phyloP scores from a whole-genome alignment of 2,797 vertebrate genomes.

The Falco biarmicus region DNA sequence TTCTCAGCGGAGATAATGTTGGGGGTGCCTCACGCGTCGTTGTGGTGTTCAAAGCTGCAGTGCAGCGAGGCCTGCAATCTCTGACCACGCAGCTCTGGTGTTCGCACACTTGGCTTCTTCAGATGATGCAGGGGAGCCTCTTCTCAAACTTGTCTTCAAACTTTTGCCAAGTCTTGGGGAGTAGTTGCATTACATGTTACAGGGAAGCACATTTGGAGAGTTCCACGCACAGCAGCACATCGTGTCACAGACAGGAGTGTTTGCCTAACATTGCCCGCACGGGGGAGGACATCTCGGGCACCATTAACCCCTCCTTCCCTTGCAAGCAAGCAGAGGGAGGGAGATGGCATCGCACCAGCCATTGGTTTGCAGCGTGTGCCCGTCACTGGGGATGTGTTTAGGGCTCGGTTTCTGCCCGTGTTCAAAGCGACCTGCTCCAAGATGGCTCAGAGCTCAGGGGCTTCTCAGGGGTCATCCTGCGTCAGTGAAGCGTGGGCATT shows the following conservation, averaged over 20 bases:
- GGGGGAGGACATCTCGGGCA: not conserved
- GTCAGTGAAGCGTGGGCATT: not conserved
- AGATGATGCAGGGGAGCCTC: not conserved
- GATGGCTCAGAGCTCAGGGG: not conserved
- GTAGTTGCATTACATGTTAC: not conserved
- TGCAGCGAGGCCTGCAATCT: constrained; percentile 2
- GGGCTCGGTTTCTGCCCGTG: not conserved
- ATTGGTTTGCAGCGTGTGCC: not conserved
- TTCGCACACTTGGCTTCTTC: not conserved
- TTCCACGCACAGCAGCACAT: not conserved
- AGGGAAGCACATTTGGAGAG: not conserved
- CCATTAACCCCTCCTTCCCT: not conserved
- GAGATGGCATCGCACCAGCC: not conserved
- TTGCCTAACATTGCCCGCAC: not conserved
- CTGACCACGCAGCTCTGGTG: not conserved
- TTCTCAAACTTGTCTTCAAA: not conserved
- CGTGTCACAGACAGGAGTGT: accelerated
- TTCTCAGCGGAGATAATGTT: not conserved
- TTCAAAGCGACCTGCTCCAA: not conserved
- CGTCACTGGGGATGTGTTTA: not conserved
- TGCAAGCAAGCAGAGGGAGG: not conserved
- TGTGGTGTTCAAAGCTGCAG: not conserved
- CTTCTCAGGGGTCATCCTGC: not conserved
- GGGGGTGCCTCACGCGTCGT: constrained; percentile 24
- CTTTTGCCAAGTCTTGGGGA: not conserved